A percentile compares a stretch with the other conserved stretches of the same genome.
These are phyloP conservation scores for Neuroscelio doddi DNA, from an alignment of 2,888 invertebrate genomes.

Conservation along the genomic window DNA sequence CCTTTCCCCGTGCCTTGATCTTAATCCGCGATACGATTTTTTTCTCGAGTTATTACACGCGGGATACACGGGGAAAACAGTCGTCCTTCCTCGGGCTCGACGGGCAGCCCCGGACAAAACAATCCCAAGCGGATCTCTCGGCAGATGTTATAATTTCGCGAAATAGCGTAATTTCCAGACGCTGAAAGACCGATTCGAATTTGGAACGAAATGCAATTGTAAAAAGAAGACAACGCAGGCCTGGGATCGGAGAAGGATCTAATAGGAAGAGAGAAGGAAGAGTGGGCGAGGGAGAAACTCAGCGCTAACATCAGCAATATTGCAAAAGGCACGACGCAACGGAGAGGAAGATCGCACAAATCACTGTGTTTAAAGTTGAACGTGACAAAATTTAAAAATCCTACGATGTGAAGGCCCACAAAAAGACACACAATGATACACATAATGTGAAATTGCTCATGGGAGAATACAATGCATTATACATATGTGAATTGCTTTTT, in stretches of 20 bases:
- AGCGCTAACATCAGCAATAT: conserved; percentile 49
- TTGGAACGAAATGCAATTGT: conserved; percentile 53
- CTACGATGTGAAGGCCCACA: conserved; percentile 27
- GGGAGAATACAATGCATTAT: too few species aligned
- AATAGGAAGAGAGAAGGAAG: conserved; percentile 32
- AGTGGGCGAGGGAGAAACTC: conserved; percentile 26
- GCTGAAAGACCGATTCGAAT: conserved; percentile 53
- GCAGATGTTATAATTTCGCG: conserved; percentile 70
- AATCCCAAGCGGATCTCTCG: conserved; percentile 30
- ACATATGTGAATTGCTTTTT: too few species aligned
- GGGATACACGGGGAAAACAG: conserved; percentile 45
- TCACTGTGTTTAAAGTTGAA: conserved; percentile 72
- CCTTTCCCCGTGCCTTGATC: conserved; percentile 41
- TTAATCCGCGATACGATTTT: conserved; percentile 38
- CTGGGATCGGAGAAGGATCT: conserved; percentile 35
- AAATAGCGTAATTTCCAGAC: conserved; percentile 56
- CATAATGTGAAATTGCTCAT: conserved; percentile 16
- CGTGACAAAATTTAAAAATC: conserved; percentile 72
- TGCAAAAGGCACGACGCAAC: conserved; percentile 58
- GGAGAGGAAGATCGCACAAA: conserved; percentile 61
- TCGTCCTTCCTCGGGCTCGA: conserved; percentile 29
- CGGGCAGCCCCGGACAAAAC: conserved; percentile 23
- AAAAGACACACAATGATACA: conserved; percentile 28
- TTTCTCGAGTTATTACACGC: conserved; percentile 42
- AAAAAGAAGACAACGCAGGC: conserved; percentile 37